Conservation (phyloP, 2,888 invertebrate species). For the Plebejus anna region DNA sequence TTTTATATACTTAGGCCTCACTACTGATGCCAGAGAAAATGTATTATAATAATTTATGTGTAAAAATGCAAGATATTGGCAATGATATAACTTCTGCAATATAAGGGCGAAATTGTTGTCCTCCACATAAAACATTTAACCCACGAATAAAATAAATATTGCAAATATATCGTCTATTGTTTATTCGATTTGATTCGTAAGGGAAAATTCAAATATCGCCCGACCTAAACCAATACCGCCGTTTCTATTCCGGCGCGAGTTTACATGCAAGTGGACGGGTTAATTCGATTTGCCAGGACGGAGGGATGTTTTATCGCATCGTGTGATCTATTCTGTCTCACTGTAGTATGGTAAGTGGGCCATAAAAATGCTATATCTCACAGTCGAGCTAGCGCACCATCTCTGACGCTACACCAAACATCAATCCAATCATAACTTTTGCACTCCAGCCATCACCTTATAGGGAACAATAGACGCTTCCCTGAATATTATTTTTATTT, state of each 20-base stretch:
- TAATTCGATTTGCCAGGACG: slow-evolving; percentile 75
- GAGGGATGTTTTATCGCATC: slow-evolving; percentile 79
- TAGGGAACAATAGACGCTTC: slow-evolving; percentile 2
- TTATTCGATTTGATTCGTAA: slow-evolving; percentile 45
- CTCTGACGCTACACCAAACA: slow-evolving; percentile 56
- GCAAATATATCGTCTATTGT: slow-evolving; percentile 37
- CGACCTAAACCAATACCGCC: slow-evolving; percentile 67
- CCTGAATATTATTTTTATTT: not conserved
- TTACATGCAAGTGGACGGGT: slow-evolving; percentile 79
- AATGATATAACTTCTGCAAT: not conserved
- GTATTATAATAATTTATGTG: too few relatives aligned
- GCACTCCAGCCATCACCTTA: not conserved
- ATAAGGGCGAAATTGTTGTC: not conserved
- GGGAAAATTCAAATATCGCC: slow-evolving; percentile 55
- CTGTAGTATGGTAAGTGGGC: slow-evolving; percentile 73
- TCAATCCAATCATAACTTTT: slow-evolving; percentile 21
- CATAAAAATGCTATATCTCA: slow-evolving; percentile 80
- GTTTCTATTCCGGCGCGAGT: slow-evolving; percentile 63
- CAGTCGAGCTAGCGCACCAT: slow-evolving; percentile 72
- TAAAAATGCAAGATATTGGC: too few relatives aligned
- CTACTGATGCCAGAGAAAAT: too few relatives aligned
- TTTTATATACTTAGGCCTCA: too few relatives aligned
- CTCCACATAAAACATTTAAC: slow-evolving; percentile 7
- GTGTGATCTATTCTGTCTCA: slow-evolving; percentile 79
- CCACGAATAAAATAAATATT: slow-evolving; percentile 32